Percentiles rank a stretch among this genome's conserved stretches.
Evolutionary conservation across 2,888 invertebrate genomes (phyloP).

Genomic region (Dynastes hyllus): DNA sequence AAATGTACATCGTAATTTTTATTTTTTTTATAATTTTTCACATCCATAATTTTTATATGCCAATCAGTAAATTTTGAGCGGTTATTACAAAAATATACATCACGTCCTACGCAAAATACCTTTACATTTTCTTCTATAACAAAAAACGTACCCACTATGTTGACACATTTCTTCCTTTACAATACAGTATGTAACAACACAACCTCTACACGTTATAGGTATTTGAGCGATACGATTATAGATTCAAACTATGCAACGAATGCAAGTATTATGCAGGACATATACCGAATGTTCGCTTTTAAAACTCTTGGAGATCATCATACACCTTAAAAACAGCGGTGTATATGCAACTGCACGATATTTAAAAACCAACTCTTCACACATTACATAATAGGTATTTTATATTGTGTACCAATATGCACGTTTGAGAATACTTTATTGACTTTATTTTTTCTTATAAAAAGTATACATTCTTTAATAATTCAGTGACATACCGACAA

Average conservation of each 20-base stretch:
- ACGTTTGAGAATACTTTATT: background rate
- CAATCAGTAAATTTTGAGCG: conserved; percentile 33
- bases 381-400: background rate
- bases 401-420: no score
- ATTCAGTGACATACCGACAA: background rate
- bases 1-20: conserved; percentile 10
- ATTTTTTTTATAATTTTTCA: background rate
- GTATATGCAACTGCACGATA: background rate
- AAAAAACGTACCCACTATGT: background rate
- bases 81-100: conserved; percentile 42
- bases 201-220: conserved; percentile 20
- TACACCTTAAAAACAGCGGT: background rate
- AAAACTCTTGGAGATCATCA: conserved; percentile 4
- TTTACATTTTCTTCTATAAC: background rate
- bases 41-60: conserved; percentile 6
- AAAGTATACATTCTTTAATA: background rate
- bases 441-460: conserved; percentile 20
- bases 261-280: conserved; percentile 9
- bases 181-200: background rate
- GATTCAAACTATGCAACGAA: conserved; percentile 13
- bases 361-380: conserved; percentile 15
- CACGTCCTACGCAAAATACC: background rate
- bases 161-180: background rate
- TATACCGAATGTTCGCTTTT: conserved; percentile 7
- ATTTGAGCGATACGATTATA: conserved; percentile 16